Percentiles rank a stretch among this genome's conserved stretches.
These are phyloP conservation scores for Bedellia somnulentella DNA, from an alignment of 2,888 invertebrate species.

Conservation along the genomic window DNA sequence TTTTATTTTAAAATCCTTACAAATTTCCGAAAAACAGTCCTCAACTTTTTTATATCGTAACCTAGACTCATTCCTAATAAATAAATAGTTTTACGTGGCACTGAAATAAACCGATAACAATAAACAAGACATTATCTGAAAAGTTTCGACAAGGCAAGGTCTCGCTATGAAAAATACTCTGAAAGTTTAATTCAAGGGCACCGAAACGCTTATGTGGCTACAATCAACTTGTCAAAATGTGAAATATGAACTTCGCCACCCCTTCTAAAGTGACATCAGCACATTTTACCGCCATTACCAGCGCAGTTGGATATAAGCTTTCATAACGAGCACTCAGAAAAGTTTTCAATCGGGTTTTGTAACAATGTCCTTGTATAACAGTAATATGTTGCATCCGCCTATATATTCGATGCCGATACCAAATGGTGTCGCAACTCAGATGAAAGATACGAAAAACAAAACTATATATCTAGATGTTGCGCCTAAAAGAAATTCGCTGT, in stretches of 20 bases:
- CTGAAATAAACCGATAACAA: no score
- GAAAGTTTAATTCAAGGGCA: slow-evolving; percentile 35
- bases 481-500: slow-evolving; percentile 27
- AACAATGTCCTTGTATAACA: slow-evolving; percentile 33
- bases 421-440: slow-evolving; percentile 31
- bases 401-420: slow-evolving; percentile 21
- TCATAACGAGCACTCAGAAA: no score
- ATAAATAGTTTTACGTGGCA: no score
- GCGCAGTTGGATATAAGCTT: no score
- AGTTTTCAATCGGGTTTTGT: no score
- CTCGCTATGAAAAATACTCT: slow-evolving; percentile 30
- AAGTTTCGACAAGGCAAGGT: slow-evolving; percentile 16
- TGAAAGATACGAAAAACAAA: slow-evolving; percentile 21
- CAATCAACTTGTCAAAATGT: slow-evolving; percentile 45
- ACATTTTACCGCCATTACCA: slow-evolving; percentile 16
- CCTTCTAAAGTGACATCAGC: slow-evolving; percentile 16
- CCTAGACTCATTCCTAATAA: no score
- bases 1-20: no score
- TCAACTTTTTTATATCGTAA: no score
- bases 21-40: no score
- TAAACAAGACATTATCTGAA: no score
- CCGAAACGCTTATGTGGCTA: slow-evolving; percentile 22
- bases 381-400: slow-evolving; percentile 23
- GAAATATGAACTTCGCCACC: slow-evolving; percentile 30
- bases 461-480: slow-evolving; percentile 41